Evolutionary conservation across 2,113 vertebrate species (phyloP), one percentile per base, ranked within the genome.

Genomic region (Vombatus ursinus): DNA sequence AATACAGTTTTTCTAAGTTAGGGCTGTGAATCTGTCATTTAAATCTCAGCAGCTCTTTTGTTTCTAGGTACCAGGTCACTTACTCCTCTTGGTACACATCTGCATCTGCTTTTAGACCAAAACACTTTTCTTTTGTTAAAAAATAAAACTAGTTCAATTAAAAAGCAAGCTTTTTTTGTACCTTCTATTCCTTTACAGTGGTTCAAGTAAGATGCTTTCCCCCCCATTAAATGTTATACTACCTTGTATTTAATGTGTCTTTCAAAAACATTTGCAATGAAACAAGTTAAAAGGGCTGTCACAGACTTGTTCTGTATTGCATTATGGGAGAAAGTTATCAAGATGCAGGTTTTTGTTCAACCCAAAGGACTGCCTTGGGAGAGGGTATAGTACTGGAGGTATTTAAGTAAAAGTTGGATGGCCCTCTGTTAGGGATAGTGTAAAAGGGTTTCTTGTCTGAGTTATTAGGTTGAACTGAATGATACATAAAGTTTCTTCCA

Each of bases 131-230:
- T 97, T 98, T 98, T 98, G 93, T 89, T 68, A 97, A 94, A 94
- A 94, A 98, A 99, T 99, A 99, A 99, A 99, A 94, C 89, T 97
- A 95, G 96, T 97, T 98, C 97, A 97, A 96, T 97, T 98, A 94
- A 97, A 98, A 94, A 95, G 16, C 4, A 94, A 23, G 54, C 50
- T 50, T 53, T 92, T 54, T 96, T 92, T 89, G 97, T 95, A 95
- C n/a, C 84, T 92, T 94, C 94, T 89, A 6, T 96, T 98, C 61
- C 97, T 97, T 93, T 84, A 84, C 68, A 94, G 52, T 94, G 90
- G 49, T 93, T 94, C 49, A 47, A 61, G 90, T 92, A 93, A 52
- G 48, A 52, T 93, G 22, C 3, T 11, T 68, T 90, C 95, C 92
- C 37, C 26, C 52, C 95, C 94, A 89, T 84, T 28, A 50, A 77